A percentile compares a stretch with the other conserved stretches of the same genome.
Conservation (phyloP, 2,797 vertebrate genomes). For the Melanotaenia boesemani region DNA sequence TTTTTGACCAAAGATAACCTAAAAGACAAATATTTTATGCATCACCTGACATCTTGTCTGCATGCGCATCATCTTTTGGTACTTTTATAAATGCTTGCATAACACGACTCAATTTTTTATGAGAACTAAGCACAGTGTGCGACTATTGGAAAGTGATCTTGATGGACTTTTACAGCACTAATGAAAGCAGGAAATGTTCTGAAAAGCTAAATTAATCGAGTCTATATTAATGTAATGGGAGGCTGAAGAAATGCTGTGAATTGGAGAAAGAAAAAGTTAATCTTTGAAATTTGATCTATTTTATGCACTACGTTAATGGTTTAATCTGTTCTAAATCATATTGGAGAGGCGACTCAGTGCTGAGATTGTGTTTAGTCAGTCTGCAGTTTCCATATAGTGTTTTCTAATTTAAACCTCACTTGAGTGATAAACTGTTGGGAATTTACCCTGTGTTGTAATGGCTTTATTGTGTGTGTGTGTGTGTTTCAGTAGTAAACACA, state of each 20-base stretch:
- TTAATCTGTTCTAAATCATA: conserved; percentile 25
- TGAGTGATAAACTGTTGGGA: no score
- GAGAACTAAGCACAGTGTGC: conserved; percentile 30
- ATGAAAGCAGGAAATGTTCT: conserved; percentile 56
- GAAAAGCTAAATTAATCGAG: conserved; percentile 49
- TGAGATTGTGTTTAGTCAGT: conserved; percentile 9
- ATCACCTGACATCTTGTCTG: not conserved
- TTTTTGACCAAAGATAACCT: not conserved
- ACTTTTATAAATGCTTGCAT: conserved; percentile 8
- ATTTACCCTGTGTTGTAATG: conserved; percentile 3
- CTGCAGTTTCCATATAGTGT: not conserved
- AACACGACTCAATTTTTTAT: conserved; percentile 28
- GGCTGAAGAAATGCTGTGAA: conserved; percentile 27
- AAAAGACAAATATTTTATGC: not conserved
- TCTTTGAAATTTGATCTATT: conserved; percentile 27
- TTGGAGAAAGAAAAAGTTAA: conserved; percentile 17
- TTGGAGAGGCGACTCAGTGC: not conserved
- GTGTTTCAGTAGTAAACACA: conserved; percentile 25
- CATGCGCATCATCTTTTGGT: no score
- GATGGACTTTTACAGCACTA: conserved; percentile 44
- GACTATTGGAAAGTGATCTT: conserved; percentile 32
- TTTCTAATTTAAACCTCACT: no score
- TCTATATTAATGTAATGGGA: conserved; percentile 20
- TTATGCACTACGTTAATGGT: conserved; percentile 8
- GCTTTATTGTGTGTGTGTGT: not conserved